These are phyloP conservation scores for Dysidea cf. avara DNA, from an alignment of 37 sponge, comb jelly and placozoan genomes.

Conservation along the genomic window DNA sequence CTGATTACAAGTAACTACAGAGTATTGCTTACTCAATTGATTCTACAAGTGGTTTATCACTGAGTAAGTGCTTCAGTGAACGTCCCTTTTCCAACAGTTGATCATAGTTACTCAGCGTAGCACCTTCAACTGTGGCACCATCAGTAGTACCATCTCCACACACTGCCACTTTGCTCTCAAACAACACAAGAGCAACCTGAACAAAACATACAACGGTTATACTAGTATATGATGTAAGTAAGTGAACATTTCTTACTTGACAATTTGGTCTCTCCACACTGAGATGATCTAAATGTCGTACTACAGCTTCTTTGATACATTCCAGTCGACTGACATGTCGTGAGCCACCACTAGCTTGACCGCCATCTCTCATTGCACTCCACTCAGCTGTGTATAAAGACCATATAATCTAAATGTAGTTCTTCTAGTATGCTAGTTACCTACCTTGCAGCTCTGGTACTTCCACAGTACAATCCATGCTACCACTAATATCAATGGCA, in stretches of 20 bases:
- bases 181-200: conserved; percentile 67
- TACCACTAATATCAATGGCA: conserved; percentile 89
- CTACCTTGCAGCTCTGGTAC: conserved; percentile 85
- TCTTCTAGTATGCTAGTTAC: conserved; percentile 7
- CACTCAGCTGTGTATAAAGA: conserved; percentile 61
- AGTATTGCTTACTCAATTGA: not conserved
- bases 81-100: conserved; percentile 67
- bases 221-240: not conserved
- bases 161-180: conserved; percentile 70
- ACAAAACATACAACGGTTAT: not conserved
- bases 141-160: conserved; percentile 65
- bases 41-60: not conserved
- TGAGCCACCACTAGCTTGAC: conserved; percentile 33
- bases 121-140: conserved; percentile 35
- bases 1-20: conserved; percentile 25
- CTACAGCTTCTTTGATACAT: conserved; percentile 87
- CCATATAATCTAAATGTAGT: not conserved
- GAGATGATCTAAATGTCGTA: conserved; percentile 76
- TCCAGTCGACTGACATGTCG: conserved; percentile 76
- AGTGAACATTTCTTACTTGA: conserved; percentile 25
- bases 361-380: conserved; percentile 65
- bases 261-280: conserved; percentile 59
- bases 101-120: conserved; percentile 51
- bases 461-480: conserved; percentile 79
- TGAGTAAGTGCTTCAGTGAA: not conserved